phyloP scores from a whole-genome alignment of 2,797 vertebrate species.

The Poeciliopsis paucimaculata region DNA sequence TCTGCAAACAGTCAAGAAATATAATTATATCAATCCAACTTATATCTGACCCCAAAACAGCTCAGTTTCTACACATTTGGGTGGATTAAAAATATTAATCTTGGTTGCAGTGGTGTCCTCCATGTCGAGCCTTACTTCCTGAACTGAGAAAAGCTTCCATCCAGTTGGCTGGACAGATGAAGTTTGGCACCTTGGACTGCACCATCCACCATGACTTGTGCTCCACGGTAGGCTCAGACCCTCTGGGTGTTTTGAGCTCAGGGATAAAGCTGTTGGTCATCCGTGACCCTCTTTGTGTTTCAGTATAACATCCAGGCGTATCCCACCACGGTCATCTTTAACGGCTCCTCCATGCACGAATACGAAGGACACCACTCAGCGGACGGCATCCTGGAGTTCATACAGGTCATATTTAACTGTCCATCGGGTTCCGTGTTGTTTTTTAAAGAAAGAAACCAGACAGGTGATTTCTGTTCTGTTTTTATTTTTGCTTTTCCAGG shows the following conservation, averaged over 20 bases:
- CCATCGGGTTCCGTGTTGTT: background rate
- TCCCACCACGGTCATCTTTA: conserved; percentile 95
- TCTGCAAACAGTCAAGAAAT: background rate
- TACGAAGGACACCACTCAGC: conserved; percentile 97
- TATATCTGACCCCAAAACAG: background rate
- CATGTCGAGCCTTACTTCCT: conserved; percentile 92
- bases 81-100: background rate
- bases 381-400: conserved; percentile 93
- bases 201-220: conserved; percentile 93
- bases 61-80: no score
- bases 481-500: conserved; percentile 75
- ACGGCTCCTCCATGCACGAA: conserved; percentile 91
- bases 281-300: conserved; percentile 15
- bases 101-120: conserved; percentile 92
- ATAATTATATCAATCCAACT: background rate
- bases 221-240: conserved; percentile 51
- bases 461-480: background rate
- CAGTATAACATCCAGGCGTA: conserved; percentile 97
- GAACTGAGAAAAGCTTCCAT: conserved; percentile 96
- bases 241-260: background rate
- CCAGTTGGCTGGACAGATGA: conserved; percentile 89
- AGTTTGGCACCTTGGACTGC: conserved; percentile 95
- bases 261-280: background rate
- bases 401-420: conserved; percentile 83
- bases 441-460: background rate